These are phyloP conservation scores for Crotalus helleri DNA, from an alignment of 2,113 vertebrate genomes.

Conservation along the genomic window DNA sequence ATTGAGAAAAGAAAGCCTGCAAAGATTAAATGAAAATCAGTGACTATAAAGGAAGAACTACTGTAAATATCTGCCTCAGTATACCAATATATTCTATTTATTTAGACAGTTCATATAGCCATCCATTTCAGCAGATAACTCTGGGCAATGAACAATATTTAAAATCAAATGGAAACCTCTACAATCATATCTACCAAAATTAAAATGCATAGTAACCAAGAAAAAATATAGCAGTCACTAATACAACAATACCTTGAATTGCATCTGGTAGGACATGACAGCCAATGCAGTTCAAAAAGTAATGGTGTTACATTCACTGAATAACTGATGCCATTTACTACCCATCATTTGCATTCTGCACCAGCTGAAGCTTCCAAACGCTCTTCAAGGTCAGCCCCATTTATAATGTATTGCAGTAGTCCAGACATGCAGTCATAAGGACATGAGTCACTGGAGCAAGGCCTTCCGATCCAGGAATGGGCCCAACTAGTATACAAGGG, in stretches of 20 bases:
- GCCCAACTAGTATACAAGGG: not conserved
- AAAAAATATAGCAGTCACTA: not conserved
- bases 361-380: not conserved
- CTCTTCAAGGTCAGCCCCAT: not conserved
- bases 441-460: not conserved
- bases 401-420: not conserved
- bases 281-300: not conserved
- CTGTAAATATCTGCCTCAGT: slow-evolving; percentile 29
- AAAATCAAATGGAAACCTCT: not conserved
- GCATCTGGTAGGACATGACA: not conserved
- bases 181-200: not conserved
- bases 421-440: not conserved
- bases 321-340: not conserved
- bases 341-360: not conserved
- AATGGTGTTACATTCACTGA: not conserved
- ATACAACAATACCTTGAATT: not conserved
- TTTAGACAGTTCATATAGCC: not conserved
- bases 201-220: not conserved
- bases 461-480: not conserved
- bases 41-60: slow-evolving; percentile 50
- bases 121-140: not conserved
- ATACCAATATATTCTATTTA: not conserved
- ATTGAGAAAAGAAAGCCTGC: slow-evolving; percentile 47
- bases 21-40: slow-evolving; percentile 34
- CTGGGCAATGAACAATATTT: not conserved